phyloP scores from a whole-genome alignment of 2,797 vertebrate genomes.

The Acropternis orthonyx region DNA sequence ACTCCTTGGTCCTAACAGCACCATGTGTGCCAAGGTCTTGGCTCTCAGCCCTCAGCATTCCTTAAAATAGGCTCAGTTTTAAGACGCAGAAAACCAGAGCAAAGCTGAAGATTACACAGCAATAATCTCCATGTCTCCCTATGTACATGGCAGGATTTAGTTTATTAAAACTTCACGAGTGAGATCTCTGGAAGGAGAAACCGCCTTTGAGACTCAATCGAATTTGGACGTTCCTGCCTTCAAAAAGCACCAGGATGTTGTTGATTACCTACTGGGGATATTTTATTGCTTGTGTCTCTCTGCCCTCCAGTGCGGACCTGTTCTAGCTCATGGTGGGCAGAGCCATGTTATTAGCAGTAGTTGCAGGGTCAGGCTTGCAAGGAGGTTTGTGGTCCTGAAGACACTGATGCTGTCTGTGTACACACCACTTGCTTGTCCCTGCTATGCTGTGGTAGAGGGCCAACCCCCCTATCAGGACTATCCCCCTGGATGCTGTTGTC shows the following conservation, averaged over 20 bases:
- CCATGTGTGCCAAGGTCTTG: neutral
- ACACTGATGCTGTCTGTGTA: fast-evolving
- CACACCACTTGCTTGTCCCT: neutral
- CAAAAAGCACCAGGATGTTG: neutral
- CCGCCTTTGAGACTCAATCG: neutral
- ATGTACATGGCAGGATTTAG: neutral
- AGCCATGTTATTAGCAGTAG: neutral
- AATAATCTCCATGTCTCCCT: neutral
- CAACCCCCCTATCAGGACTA: neutral
- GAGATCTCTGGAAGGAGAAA: neutral
- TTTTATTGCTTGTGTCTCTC: neutral
- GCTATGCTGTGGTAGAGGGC: no score
- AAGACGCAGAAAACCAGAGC: neutral
- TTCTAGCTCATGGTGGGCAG: neutral
- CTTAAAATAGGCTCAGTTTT: conserved; percentile 1
- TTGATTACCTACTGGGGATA: neutral
- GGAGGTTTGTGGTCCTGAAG: neutral
- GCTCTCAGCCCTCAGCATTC: neutral
- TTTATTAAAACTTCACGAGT: neutral
- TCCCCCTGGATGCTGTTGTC: neutral
- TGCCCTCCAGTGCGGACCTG: neutral
- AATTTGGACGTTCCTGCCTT: neutral
- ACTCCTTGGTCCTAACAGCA: neutral
- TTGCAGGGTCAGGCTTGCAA: neutral
- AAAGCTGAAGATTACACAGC: neutral